Base-by-base conservation (phyloP, 92 coral and sea anemone species). In the Siderastrea siderea region DNA sequence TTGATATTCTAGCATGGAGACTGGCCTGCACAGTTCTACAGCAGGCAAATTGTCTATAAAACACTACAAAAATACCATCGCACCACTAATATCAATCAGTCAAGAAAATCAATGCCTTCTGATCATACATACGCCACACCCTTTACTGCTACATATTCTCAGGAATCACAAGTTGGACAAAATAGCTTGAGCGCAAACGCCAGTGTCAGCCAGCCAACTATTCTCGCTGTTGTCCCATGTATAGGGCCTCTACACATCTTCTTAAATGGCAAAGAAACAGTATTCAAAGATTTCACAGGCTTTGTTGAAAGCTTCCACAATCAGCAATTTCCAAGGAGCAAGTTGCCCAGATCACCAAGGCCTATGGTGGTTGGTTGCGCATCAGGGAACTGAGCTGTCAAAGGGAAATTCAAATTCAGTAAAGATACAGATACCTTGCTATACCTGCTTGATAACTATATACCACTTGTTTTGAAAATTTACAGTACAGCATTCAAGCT, bases 1-100 rank as follows among this genome's bases (percentile, higher is more conserved):
- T 50, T 89, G 16, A 44, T 77, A 38, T 6, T 77, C 50, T 91
- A 92, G 74, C 90, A 90, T 67, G 92, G 95, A 19, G 95, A 92
- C 74, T 88, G 90, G 90, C 92, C 88, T 4, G 81, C 85, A 57
- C 91, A 64, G 70, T 87, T 91, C 47, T 80, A 82, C 76, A 67
- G 89, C 52, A 54, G 83, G 19, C 77, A 90, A 57, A 59, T 79
- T 10, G 6, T 26, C 38, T 26, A 26, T 26, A 26, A 26, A 26
- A 26, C 38, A 26, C 38, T 26, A 26, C 38, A 26, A 47, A 85
- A 61, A 2, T 85, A 45, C 38, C 6, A 11, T 70, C 53, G 14
- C 12, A 6, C 12, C 61, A 1, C 61, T 14, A 14, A 57, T 57
- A 57, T 14, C 9, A 9, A 8, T 57, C 61, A 57, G 9, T 3